These are phyloP conservation scores for Osmerus eperlanus DNA, from an alignment of 2,113 vertebrate genomes.

Conservation along the genomic window DNA sequence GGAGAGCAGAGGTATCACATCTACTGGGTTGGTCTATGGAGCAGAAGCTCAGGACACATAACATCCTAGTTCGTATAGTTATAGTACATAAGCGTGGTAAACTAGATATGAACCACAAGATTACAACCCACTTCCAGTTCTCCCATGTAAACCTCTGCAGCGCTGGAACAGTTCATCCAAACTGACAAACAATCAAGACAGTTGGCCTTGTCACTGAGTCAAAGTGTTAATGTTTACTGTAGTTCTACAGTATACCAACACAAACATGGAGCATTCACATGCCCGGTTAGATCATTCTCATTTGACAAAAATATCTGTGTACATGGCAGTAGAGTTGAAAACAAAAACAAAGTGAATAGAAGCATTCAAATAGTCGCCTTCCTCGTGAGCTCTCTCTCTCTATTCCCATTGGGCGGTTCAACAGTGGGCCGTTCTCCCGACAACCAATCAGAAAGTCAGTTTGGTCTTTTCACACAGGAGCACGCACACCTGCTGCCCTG, in stretches of 20 bases:
- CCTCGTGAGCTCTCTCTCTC: conserved; percentile 38
- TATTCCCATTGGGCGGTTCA: conserved; percentile 23
- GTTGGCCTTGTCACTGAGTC: conserved; percentile 22
- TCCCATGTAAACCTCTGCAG: too few species aligned
- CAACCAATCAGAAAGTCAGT: background rate
- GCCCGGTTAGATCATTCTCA: conserved; percentile 31
- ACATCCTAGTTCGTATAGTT: too few species aligned
- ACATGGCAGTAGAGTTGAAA: conserved; percentile 64
- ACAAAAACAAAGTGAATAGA: conserved; percentile 47
- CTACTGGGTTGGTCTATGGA: too few species aligned
- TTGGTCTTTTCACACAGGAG: conserved; percentile 8
- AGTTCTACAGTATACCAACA: conserved; percentile 63
- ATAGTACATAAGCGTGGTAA: too few species aligned
- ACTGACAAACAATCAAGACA: background rate
- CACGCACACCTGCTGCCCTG: conserved; percentile 19
- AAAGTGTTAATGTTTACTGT: conserved; percentile 65
- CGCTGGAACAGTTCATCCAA: too few species aligned
- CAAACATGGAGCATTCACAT: conserved; percentile 34
- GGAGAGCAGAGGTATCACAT: too few species aligned
- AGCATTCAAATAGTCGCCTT: conserved; percentile 53
- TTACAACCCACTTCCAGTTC: too few species aligned
- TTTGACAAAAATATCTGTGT: conserved; percentile 55
- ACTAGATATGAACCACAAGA: too few species aligned
- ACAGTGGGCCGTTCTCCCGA: conserved; percentile 26
- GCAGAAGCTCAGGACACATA: too few species aligned